These are phyloP conservation scores for Drosophila bipectinata DNA, from an alignment of 1,140 invertebrate species.

Conservation along the genomic window DNA sequence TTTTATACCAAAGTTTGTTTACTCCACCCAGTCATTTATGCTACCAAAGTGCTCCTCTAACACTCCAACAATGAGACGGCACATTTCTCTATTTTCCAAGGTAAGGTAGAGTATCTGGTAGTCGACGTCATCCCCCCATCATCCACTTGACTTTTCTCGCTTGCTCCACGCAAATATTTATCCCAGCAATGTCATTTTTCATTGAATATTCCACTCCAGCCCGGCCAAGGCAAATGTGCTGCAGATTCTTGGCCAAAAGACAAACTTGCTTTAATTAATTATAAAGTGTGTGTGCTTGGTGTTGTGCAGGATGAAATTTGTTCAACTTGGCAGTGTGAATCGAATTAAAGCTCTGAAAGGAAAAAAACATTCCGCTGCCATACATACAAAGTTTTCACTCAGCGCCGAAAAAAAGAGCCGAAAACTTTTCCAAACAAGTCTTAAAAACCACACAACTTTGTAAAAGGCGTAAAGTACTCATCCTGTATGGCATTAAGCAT, in stretches of 20 bases:
- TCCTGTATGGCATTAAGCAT: constrained; percentile 8
- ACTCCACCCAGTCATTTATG: background rate
- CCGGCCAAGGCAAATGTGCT: constrained; percentile 42
- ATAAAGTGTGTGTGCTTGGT: constrained; percentile 32
- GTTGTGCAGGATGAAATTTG: constrained; percentile 10
- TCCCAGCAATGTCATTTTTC: constrained; percentile 55
- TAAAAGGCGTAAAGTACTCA: constrained; percentile 22
- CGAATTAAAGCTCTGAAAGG: constrained; percentile 18
- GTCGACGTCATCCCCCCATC: constrained; percentile 1
- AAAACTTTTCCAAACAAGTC: constrained; percentile 52
- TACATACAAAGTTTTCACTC: constrained; percentile 18
- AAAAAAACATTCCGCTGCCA: constrained; percentile 6
- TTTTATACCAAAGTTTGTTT: constrained; percentile 35
- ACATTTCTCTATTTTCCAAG: background rate
- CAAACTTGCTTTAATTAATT: constrained; percentile 70
- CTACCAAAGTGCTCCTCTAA: background rate
- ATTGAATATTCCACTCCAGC: constrained; percentile 33
- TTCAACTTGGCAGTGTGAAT: constrained; percentile 18
- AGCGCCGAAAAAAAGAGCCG: background rate
- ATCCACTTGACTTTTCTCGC: constrained; percentile 25
- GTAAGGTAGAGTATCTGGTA: background rate
- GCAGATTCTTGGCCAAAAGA: constrained; percentile 39
- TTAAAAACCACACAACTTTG: constrained; percentile 53
- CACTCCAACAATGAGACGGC: background rate
- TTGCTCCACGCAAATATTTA: constrained; percentile 34